These are phyloP conservation scores for Tetragonula clypearis DNA, from an alignment of 1,140 invertebrate species.

Conservation along the genomic window DNA sequence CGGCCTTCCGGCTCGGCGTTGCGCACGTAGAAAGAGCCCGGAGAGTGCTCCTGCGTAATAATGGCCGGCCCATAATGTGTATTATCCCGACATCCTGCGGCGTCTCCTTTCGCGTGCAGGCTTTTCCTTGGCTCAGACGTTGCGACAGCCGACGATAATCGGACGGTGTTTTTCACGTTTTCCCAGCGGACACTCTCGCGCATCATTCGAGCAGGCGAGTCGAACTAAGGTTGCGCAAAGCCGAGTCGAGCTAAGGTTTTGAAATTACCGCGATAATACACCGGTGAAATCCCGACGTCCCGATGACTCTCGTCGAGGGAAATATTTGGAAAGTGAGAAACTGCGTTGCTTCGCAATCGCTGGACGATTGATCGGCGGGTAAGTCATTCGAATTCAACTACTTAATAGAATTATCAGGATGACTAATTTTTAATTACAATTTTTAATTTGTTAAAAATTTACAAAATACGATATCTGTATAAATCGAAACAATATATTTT, in stretches of 20 bases:
- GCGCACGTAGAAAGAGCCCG: slow-evolving; percentile 45
- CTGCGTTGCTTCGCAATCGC: background rate
- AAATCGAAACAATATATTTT: too few species aligned
- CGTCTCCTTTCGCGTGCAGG: slow-evolving; percentile 52
- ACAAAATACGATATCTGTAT: too few species aligned
- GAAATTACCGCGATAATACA: background rate
- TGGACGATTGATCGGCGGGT: too few species aligned
- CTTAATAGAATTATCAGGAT: too few species aligned
- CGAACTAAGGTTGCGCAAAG: background rate
- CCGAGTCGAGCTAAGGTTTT: too few species aligned
- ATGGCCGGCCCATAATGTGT: slow-evolving; percentile 62
- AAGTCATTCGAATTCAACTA: too few species aligned
- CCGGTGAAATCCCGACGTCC: background rate
- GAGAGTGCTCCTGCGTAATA: slow-evolving; percentile 55
- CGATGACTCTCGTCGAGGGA: background rate
- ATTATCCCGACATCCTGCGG: slow-evolving; percentile 65
- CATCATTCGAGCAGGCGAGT: background rate
- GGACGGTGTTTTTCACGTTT: slow-evolving; percentile 17
- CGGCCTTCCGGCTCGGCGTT: slow-evolving; percentile 60
- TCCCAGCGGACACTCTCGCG: background rate
- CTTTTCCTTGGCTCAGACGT: slow-evolving; percentile 45
- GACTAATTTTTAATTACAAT: too few species aligned
- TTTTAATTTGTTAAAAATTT: too few species aligned
- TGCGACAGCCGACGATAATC: slow-evolving; percentile 54
- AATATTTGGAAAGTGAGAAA: background rate